Conservation (phyloP, 2,797 vertebrate genomes). For the Ptychobarbus kaznakovi region DNA sequence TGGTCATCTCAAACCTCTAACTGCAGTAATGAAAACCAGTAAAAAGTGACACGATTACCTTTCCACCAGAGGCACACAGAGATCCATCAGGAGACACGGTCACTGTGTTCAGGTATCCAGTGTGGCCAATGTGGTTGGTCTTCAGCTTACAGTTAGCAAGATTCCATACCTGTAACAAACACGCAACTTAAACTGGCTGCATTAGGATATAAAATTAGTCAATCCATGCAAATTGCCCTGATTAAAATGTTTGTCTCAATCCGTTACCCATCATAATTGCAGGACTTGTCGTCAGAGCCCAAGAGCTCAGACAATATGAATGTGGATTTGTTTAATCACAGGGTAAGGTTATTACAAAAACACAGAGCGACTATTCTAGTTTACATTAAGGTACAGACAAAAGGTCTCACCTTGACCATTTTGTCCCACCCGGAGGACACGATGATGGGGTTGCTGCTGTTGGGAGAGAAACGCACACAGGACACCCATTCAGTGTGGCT, state of each 20-base stretch:
- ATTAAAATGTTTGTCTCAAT: background rate
- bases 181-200: background rate
- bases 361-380: background rate
- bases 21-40: background rate
- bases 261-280: constrained; percentile 64
- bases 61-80: constrained; percentile 96
- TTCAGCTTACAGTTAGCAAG: constrained; percentile 98
- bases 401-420: constrained; percentile 87
- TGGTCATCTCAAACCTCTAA: background rate
- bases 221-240: background rate
- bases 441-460: constrained; percentile 97
- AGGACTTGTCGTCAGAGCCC: constrained; percentile 62
- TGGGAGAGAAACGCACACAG: constrained; percentile 94
- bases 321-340: constrained; percentile 60
- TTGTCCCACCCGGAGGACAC: constrained; percentile 97
- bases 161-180: constrained; percentile 87
- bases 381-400: background rate
- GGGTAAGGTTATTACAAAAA: constrained; percentile 43
- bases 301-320: constrained; percentile 60
- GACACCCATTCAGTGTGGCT: constrained; percentile 94
- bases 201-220: background rate
- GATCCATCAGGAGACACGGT: constrained; percentile 96
- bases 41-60: constrained; percentile 73
- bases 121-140: constrained; percentile 97
- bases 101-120: constrained; percentile 95